Evolutionary conservation across 2,113 vertebrate species (phyloP).

Genomic region (Sisor rabdophorus): DNA sequence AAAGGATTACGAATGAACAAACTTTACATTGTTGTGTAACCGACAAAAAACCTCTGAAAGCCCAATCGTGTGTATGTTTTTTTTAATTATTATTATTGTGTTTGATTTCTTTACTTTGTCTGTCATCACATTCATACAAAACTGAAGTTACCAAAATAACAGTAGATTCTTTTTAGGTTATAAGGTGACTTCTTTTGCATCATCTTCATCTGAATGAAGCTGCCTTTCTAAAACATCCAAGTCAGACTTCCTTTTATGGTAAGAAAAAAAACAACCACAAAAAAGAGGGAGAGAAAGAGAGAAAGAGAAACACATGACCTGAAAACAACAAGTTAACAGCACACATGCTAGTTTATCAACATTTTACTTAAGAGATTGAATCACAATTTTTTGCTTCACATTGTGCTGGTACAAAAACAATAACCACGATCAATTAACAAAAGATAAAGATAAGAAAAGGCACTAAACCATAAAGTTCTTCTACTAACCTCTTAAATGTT

Average conservation of each 20-base stretch:
- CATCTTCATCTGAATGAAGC: not conserved
- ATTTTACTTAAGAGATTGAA: not conserved
- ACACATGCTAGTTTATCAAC: not conserved
- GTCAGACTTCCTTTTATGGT: not conserved
- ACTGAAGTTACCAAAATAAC: not conserved
- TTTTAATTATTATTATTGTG: not conserved
- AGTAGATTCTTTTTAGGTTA: not conserved
- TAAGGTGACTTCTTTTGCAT: not conserved
- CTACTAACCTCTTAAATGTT: not conserved
- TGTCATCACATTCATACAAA: not conserved
- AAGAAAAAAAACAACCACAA: not conserved
- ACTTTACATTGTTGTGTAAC: slow-evolving; percentile 14
- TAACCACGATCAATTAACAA: not conserved
- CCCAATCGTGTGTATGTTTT: not conserved
- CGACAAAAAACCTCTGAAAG: not conserved
- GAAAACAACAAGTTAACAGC: not conserved
- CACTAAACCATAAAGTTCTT: not conserved
- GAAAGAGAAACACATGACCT: too few species aligned
- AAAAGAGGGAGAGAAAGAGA: too few species aligned
- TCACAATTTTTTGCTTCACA: not conserved
- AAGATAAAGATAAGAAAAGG: not conserved
- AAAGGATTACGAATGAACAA: slow-evolving; percentile 19
- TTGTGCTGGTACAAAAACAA: not conserved
- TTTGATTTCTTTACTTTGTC: not conserved
- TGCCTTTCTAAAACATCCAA: not conserved